These are phyloP conservation scores for Ptilodon capucinus DNA, from an alignment of 2,888 invertebrate species.

Conservation along the genomic window DNA sequence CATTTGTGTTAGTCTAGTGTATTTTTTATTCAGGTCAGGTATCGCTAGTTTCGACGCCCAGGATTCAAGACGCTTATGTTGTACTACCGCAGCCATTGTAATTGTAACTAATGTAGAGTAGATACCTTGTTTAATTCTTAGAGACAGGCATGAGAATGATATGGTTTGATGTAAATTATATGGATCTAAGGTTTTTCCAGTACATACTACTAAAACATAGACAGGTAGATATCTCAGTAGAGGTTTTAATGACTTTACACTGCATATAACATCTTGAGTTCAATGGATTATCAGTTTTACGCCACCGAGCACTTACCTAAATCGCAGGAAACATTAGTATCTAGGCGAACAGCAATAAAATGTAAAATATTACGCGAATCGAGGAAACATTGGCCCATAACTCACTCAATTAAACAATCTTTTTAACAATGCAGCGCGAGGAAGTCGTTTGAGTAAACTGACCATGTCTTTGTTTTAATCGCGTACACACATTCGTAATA, in stretches of 20 bases:
- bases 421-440: slow-evolving; percentile 38
- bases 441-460: slow-evolving; percentile 52
- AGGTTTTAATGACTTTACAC: not conserved
- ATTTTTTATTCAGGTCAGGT: no score
- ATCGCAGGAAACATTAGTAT: slow-evolving; percentile 52
- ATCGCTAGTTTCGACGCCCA: no score
- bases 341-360: slow-evolving; percentile 40
- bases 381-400: slow-evolving; percentile 49
- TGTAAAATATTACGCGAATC: slow-evolving; percentile 47
- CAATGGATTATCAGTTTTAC: slow-evolving; percentile 15
- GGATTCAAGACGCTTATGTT: no score
- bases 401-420: slow-evolving; percentile 49
- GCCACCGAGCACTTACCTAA: slow-evolving; percentile 41
- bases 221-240: no score
- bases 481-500: slow-evolving; percentile 14
- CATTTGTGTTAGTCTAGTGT: no score
- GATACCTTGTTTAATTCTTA: no score
- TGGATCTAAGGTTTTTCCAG: no score
- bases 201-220: no score
- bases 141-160: no score
- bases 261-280: not conserved
- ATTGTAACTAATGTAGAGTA: no score
- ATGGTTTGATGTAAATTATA: no score
- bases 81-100: no score
- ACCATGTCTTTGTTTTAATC: slow-evolving; percentile 39